Evolutionary conservation across 2,113 vertebrate species (phyloP).

Genomic region (Pyxicephalus adspersus): DNA sequence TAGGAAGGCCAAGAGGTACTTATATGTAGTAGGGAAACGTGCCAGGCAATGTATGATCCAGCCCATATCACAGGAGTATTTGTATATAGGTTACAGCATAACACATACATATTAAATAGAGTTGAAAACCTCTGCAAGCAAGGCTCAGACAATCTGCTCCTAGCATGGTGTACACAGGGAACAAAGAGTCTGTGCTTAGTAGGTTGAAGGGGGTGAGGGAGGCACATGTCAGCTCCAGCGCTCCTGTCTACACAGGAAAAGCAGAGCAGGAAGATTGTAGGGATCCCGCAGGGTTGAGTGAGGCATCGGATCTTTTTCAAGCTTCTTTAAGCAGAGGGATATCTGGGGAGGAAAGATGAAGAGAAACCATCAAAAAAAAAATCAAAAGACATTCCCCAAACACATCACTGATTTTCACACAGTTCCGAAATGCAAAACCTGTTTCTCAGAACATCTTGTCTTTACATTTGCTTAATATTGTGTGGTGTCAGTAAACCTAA

Average conservation of each 20-base stretch:
- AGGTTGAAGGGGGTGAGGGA: conserved; percentile 21
- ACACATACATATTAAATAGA: conserved; percentile 30
- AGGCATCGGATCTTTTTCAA: conserved; percentile 72
- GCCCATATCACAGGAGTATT: conserved; percentile 4
- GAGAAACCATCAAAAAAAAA: not conserved
- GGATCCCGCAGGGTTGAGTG: conserved; percentile 25
- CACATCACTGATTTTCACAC: too few species aligned
- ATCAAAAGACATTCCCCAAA: not conserved
- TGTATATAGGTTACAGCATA: conserved; percentile 44
- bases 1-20: conserved; percentile 29
- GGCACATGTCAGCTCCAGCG: conserved; percentile 40
- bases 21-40: conserved; percentile 9
- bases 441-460: too few species aligned
- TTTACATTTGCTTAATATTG: too few species aligned
- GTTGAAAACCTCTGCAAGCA: conserved; percentile 45
- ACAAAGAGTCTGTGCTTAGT: conserved; percentile 44
- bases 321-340: conserved; percentile 97
- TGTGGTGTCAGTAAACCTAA: too few species aligned
- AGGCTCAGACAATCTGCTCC: conserved; percentile 5
- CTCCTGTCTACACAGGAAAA: conserved; percentile 6
- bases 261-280: conserved; percentile 27
- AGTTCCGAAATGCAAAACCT: too few species aligned
- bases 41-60: conserved; percentile 14
- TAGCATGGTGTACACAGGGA: not conserved
- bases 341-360: conserved; percentile 73